Evolutionary conservation across 2,888 invertebrate species (phyloP).

Genomic region (Magallana nippona): DNA sequence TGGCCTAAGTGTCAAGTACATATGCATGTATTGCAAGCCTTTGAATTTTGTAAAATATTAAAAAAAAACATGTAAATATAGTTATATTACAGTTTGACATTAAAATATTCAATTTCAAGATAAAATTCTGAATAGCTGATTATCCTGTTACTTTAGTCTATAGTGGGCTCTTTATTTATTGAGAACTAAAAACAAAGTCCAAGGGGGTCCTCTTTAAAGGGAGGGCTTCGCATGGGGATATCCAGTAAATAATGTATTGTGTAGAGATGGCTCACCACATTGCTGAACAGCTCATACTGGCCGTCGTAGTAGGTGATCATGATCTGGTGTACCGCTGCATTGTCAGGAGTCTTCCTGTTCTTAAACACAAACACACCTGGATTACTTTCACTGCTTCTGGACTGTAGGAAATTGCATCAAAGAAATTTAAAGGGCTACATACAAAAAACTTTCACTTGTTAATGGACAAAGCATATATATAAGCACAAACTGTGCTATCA

Average conservation of each 20-base stretch:
- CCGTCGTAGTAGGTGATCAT: constrained; percentile 77
- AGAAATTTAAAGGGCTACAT: background rate
- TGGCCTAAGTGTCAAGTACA: no score
- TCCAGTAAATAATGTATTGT: background rate
- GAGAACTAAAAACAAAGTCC: no score
- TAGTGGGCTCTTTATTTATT: no score
- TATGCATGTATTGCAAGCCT: no score
- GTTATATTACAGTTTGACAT: no score
- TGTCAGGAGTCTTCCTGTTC: constrained; percentile 70
- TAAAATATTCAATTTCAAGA: no score
- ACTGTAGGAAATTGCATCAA: constrained; percentile 60
- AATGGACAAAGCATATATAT: background rate
- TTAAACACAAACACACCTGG: constrained; percentile 72
- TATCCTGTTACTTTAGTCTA: no score
- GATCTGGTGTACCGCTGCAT: constrained; percentile 72
- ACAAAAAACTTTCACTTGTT: background rate
- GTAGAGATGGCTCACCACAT: constrained; percentile 67
- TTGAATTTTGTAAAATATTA: no score
- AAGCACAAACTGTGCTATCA: background rate
- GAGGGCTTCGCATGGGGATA: background rate
- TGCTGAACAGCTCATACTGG: constrained; percentile 72
- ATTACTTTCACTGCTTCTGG: constrained; percentile 63
- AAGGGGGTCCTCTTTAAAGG: no score
- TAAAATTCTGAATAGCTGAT: no score
- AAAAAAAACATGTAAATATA: no score